Evolutionary conservation across 2,113 vertebrate genomes (phyloP).

Genomic region (Podarcis raffonei): DNA sequence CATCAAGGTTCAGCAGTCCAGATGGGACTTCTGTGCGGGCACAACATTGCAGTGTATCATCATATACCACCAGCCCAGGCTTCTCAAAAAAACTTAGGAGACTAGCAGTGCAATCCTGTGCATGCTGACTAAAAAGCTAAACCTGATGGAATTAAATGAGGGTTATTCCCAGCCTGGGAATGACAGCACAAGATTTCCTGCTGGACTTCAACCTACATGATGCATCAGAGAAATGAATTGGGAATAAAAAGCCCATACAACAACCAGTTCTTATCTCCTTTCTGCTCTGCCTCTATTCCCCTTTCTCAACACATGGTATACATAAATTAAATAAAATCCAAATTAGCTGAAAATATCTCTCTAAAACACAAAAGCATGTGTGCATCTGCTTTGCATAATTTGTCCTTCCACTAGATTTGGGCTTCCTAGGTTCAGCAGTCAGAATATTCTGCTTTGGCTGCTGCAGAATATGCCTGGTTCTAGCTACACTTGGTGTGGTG

Average conservation of each 20-base stretch:
- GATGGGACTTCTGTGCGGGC: background rate
- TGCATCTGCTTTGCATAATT: background rate
- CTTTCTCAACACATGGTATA: background rate
- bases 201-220: background rate
- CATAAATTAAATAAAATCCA: background rate
- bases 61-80: too few relatives aligned
- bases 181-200: background rate
- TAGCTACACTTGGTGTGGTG: background rate
- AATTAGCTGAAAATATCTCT: background rate
- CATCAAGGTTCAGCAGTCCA: background rate
- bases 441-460: background rate
- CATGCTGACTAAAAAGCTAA: background rate
- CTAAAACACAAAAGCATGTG: background rate
- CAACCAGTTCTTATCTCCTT: background rate
- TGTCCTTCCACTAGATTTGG: background rate
- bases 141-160: background rate
- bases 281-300: background rate
- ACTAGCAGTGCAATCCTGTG: background rate
- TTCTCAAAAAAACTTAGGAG: background rate
- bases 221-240: background rate
- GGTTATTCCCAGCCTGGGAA: background rate
- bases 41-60: too few relatives aligned
- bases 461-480: background rate
- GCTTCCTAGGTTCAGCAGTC: background rate
- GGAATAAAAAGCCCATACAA: background rate